These are phyloP conservation scores for Drosophila pachea DNA, from an alignment of 1,140 invertebrate species.

Conservation along the genomic window DNA sequence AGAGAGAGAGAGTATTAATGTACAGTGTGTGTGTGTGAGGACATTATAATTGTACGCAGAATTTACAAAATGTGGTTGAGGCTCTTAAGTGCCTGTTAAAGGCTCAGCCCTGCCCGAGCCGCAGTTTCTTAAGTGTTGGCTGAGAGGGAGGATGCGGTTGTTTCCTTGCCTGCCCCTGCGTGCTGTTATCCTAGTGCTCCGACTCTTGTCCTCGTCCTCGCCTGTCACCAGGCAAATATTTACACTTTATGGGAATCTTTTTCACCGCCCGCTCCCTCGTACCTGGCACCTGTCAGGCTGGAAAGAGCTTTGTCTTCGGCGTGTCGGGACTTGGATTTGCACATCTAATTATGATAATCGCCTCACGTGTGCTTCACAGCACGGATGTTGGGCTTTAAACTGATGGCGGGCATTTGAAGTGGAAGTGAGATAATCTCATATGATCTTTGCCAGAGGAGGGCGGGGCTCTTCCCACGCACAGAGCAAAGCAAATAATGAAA, in stretches of 20 bases:
- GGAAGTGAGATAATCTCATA: constrained; percentile 27
- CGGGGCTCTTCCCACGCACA: no score
- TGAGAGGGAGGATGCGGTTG: constrained; percentile 14
- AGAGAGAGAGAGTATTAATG: no score
- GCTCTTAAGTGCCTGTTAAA: constrained; percentile 49
- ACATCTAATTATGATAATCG: constrained; percentile 61
- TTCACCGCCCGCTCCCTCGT: background rate
- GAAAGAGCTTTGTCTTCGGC: constrained; percentile 19
- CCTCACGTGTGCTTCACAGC: constrained; percentile 34
- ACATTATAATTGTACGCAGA: constrained; percentile 49
- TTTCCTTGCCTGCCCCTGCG: constrained; percentile 19
- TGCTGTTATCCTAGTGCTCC: constrained; percentile 23
- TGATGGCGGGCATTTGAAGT: constrained; percentile 6
- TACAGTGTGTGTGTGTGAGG: constrained; percentile 16
- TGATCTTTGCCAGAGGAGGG: background rate
- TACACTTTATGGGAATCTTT: constrained; percentile 46
- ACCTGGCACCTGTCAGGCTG: constrained; percentile 36
- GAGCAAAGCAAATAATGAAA: background rate
- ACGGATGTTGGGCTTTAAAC: constrained; percentile 20
- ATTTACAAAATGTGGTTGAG: constrained; percentile 36
- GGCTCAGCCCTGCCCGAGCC: background rate
- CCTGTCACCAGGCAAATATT: constrained; percentile 55
- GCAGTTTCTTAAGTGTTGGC: constrained; percentile 11
- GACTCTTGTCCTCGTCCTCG: constrained; percentile 30
- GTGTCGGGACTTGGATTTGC: constrained; percentile 37